These are phyloP conservation scores for Drosophila multiciliata DNA, from an alignment of 2,888 invertebrate genomes.

Conservation along the genomic window DNA sequence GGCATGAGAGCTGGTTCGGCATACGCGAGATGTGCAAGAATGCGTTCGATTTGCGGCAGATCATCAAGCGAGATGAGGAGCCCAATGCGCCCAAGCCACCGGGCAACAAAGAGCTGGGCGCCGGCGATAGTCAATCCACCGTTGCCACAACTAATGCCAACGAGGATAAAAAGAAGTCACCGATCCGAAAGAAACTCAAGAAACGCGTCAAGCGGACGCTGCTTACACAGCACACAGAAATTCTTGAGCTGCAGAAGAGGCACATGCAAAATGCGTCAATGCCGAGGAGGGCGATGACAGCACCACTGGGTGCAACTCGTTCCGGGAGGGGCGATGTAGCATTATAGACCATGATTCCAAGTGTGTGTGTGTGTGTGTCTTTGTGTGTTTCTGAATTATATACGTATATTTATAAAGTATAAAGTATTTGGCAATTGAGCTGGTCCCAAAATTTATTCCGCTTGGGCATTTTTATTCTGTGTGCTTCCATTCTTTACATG, in stretches of 20 bases:
- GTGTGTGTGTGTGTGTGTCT: background rate
- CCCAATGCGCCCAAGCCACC: conserved; percentile 37
- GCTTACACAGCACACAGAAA: conserved; percentile 41
- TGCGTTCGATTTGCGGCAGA: conserved; percentile 68
- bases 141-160: background rate
- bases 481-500: conserved; percentile 14
- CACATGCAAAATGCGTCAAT: background rate
- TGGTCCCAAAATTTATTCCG: conserved; percentile 46
- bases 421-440: conserved; percentile 3
- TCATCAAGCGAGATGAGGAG: conserved; percentile 58
- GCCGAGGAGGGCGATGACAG: conserved; percentile 20
- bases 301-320: conserved; percentile 4
- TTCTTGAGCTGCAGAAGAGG: conserved; percentile 46
- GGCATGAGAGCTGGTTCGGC: conserved; percentile 84
- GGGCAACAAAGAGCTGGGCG: background rate
- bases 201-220: conserved; percentile 58
- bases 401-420: conserved; percentile 9
- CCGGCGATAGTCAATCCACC: background rate
- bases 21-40: conserved; percentile 84
- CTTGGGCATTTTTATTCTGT: conserved; percentile 49
- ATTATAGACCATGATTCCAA: background rate
- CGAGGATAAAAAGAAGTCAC: conserved; percentile 10
- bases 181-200: conserved; percentile 35
- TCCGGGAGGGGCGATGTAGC: conserved; percentile 36
- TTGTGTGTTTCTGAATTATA: conserved; percentile 10